Percentiles rank a stretch among this genome's conserved stretches.
These are phyloP conservation scores for Charadrius vociferus DNA, from an alignment of 2,113 vertebrate species.

Conservation along the genomic window DNA sequence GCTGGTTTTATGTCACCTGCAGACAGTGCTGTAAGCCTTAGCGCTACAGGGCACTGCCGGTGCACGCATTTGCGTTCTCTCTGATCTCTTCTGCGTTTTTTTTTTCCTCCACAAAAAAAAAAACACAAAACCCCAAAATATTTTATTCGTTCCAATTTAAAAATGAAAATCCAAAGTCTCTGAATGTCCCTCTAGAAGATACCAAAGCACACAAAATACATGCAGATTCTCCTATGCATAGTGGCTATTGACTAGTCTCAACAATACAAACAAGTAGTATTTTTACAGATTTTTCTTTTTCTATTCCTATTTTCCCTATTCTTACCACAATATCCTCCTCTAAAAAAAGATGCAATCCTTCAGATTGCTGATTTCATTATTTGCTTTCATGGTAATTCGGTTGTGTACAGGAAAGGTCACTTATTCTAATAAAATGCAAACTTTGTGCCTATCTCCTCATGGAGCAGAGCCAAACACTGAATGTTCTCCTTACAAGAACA, in stretches of 20 bases:
- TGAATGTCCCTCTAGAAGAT: background rate
- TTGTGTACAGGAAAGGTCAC: background rate
- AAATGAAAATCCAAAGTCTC: background rate
- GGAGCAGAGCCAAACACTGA: background rate
- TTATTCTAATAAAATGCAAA: background rate
- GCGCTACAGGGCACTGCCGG: background rate
- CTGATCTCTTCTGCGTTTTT: fast-evolving
- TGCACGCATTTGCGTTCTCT: background rate
- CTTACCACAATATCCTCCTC: background rate
- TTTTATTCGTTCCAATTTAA: background rate
- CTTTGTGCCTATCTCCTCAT: background rate
- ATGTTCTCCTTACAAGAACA: background rate
- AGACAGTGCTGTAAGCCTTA: background rate
- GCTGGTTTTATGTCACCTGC: background rate
- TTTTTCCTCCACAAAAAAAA: background rate
- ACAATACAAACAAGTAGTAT: background rate
- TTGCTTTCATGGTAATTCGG: background rate
- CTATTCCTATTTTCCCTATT: background rate
- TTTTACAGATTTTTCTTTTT: background rate
- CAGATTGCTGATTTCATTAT: background rate
- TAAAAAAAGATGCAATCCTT: background rate
- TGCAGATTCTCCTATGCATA: background rate
- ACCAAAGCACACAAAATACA: background rate
- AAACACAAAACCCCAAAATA: too few species aligned
- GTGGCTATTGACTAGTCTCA: background rate